Evolutionary conservation across 53 echinoderm and acorn worm genomes (phyloP), one percentile per base, ranked within the genome.

Genomic region (Stichopus horrens): DNA sequence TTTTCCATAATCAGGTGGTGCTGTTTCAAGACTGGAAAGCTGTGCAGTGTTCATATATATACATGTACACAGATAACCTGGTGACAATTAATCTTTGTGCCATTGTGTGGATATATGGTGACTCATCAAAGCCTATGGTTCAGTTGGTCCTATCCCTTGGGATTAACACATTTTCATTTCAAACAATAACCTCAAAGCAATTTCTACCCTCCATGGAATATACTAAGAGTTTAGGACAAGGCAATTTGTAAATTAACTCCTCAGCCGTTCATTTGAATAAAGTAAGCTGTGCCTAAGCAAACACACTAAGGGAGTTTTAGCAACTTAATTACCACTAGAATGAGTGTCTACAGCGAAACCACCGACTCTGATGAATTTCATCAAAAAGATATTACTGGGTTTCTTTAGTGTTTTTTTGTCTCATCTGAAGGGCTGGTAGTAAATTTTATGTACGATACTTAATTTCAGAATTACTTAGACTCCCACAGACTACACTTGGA

Each of bases 341-440:
- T 78, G 78, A 78, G 23, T 53, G 78, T 37, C 55, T 37, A 78
- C 78, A 78, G 78, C 0, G 23, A 78, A 78, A 78, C 52, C 11
- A 54, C 78, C 2, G 37, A 37, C 78, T 78, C 78, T 2, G 78
- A 78, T 78, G 78, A 51, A 78, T 78, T 52, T 37, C 14, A 52
- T 10, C 37, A 37, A 37, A 37, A 37, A 37, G 37, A 37, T 1
- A 37, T 37, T 37, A 37, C 37, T 37, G 37, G 37, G 37, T 37
- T 37, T 37, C 37, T 37, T 37, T 37, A 37, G 37, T 37, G 37
- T 37, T 2, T 37, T 37, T 37, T 37, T 37, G 37, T 37, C 37
- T 37, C 37, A 37, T 37, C 37, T 37, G 37, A 37, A 37, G 37
- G 37, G 2, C 37, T 37, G 37, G 37, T 37, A 37, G 37, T 37